A percentile compares a stretch with the other conserved stretches of the same genome.
Conservation (phyloP, 2,888 invertebrate genomes). For the Acronicta psi region DNA sequence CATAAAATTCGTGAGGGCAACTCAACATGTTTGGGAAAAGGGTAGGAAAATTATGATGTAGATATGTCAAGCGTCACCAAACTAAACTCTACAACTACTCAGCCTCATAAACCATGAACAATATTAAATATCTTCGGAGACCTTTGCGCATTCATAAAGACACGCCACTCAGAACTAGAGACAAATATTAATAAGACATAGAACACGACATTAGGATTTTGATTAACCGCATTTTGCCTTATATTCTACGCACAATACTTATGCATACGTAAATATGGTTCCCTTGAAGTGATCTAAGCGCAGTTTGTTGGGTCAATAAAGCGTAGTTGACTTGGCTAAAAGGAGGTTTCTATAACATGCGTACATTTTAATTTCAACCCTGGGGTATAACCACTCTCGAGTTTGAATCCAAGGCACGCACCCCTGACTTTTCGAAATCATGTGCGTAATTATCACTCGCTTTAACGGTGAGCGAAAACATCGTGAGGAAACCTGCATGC, state of each 20-base stretch:
- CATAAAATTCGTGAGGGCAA: too few species aligned
- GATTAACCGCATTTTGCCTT: conserved; percentile 59
- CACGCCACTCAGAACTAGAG: conserved; percentile 24
- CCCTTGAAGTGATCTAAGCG: conserved; percentile 40
- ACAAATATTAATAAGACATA: conserved; percentile 54
- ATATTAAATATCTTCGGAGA: conserved; percentile 21
- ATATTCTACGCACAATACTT: conserved; percentile 37
- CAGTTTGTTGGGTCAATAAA: not conserved
- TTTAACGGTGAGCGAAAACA: too few species aligned
- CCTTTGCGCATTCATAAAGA: conserved; percentile 2
- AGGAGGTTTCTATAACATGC: too few species aligned
- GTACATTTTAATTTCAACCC: too few species aligned
- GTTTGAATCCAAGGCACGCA: too few species aligned
- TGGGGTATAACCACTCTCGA: too few species aligned
- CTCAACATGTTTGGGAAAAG: too few species aligned
- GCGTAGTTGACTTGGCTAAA: not conserved
- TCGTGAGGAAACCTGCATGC: too few species aligned
- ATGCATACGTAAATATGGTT: conserved; percentile 19
- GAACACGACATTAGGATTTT: conserved; percentile 52
- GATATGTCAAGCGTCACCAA: not conserved
- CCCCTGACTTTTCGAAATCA: too few species aligned
- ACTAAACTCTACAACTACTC: conserved; percentile 15
- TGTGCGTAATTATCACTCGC: too few species aligned
- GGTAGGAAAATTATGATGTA: too few species aligned
- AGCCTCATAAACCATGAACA: conserved; percentile 10